Evolutionary conservation across 2,113 vertebrate genomes (phyloP).

Genomic region (Tretioscincus oriximinensis): DNA sequence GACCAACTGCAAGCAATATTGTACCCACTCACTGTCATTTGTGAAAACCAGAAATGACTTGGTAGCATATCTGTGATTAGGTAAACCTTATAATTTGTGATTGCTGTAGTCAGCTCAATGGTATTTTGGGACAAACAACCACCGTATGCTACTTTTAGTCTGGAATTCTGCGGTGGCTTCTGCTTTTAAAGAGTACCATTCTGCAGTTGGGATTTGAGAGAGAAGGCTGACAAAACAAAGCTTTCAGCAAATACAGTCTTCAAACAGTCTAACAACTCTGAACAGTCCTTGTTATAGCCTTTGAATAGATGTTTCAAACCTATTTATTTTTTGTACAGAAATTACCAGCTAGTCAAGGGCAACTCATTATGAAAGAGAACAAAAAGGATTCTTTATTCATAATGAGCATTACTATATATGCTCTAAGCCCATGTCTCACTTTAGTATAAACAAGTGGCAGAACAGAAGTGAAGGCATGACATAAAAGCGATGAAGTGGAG

Average conservation of each 20-base stretch:
- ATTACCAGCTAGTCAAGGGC: background rate
- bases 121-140: constrained; percentile 76
- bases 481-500: background rate
- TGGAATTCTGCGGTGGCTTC: constrained; percentile 71
- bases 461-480: background rate
- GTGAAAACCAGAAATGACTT: constrained; percentile 72
- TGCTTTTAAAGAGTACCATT: constrained; percentile 64
- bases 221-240: constrained; percentile 20
- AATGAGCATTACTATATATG: background rate
- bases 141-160: constrained; percentile 74
- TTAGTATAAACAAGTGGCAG: background rate
- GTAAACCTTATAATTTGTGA: constrained; percentile 80
- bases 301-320: background rate
- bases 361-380: background rate
- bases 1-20: constrained; percentile 43
- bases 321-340: background rate
- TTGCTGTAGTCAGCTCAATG: constrained; percentile 75
- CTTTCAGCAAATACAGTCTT: background rate
- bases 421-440: background rate
- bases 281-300: background rate
- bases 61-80: constrained; percentile 68
- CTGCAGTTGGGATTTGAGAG: constrained; percentile 45
- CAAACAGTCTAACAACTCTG: background rate
- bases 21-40: constrained; percentile 54
- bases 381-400: background rate